Evolutionary conservation across 2,113 vertebrate genomes (phyloP), one percentile per base, ranked within the genome.

Genomic region (Heterotilapia buettikoferi): DNA sequence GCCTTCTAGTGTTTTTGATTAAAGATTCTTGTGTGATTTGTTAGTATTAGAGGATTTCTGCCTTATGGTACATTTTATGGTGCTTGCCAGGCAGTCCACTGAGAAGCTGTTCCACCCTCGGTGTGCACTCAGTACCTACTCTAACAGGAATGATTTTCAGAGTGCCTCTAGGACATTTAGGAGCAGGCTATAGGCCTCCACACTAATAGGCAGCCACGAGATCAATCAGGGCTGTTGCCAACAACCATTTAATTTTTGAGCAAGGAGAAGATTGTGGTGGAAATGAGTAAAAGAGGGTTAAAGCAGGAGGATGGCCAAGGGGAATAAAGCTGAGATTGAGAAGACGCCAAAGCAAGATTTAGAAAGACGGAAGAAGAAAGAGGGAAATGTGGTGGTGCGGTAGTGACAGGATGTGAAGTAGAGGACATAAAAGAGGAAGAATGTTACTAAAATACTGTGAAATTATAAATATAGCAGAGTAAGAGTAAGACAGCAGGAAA

Each of bases 181-280:
- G 43, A 78, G 14, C 47, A 82, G 38, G 63, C 84, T 87, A 45
- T 19, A 54, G 43, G 80, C 16, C 54, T 63, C 59, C 26, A 56
- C 56, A 90, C 89, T 92, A 93, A 91, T 82, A 79, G 88, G 84
- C 56, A 82, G 80, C 85, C 82, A 66, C 79, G 59, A 16, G 54
- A 91, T 91, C 88, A 89, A 91, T 90, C 88, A 78, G 88, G 16
- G 66, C 26, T 45, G 11, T 47, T 85, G 88, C 89, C 91, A 90
- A 61, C 83, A 86, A 29, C 45, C 61, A 82, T 91, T 87, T 83
- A 38, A 73, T 84, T 86, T 89, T 79, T 53, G 71, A 83, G 84
- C 40, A 78, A 61, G 47, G 3, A 81, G 80, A 78, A 57, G 80
- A 47, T 53, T 76, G 63, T 47, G 83, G 13, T 79, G 18, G 36